Evolutionary conservation across 2,113 vertebrate genomes (phyloP).

Genomic region (Antechinus flavipes): DNA sequence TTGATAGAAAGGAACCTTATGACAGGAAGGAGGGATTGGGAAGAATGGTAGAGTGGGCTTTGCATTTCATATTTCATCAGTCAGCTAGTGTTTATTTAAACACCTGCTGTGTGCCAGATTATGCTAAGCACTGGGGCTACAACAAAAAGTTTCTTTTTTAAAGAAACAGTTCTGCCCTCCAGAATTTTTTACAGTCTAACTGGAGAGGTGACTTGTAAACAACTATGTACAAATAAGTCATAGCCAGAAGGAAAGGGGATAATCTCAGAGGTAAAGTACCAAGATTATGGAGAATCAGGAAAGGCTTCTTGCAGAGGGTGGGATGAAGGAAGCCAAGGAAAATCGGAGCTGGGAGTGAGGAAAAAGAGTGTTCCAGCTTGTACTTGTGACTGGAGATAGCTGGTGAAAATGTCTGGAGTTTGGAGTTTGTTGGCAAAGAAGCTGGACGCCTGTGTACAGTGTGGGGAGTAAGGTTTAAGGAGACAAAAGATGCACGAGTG

Average conservation of each 20-base stretch:
- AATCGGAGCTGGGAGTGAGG: neutral
- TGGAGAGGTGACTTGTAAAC: neutral
- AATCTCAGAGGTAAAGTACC: neutral
- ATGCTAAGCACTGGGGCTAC: neutral
- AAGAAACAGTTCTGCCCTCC: neutral
- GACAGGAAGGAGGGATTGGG: neutral
- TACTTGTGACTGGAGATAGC: neutral
- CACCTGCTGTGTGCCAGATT: no score
- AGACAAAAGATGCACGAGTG: neutral
- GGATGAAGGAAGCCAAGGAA: neutral
- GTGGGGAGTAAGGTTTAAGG: neutral
- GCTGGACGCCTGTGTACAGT: neutral
- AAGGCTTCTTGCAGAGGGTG: neutral
- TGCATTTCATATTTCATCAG: no score
- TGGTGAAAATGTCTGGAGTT: no score
- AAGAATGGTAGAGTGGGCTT: neutral
- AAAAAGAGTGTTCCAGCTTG: neutral
- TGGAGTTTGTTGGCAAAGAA: neutral
- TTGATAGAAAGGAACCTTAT: neutral
- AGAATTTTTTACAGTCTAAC: neutral
- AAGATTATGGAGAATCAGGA: neutral
- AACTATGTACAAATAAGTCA: neutral
- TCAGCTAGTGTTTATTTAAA: no score
- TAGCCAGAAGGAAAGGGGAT: neutral
- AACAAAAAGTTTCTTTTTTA: neutral